These are phyloP conservation scores for Holacanthus passer DNA, from an alignment of 2,113 vertebrate species.

Conservation along the genomic window DNA sequence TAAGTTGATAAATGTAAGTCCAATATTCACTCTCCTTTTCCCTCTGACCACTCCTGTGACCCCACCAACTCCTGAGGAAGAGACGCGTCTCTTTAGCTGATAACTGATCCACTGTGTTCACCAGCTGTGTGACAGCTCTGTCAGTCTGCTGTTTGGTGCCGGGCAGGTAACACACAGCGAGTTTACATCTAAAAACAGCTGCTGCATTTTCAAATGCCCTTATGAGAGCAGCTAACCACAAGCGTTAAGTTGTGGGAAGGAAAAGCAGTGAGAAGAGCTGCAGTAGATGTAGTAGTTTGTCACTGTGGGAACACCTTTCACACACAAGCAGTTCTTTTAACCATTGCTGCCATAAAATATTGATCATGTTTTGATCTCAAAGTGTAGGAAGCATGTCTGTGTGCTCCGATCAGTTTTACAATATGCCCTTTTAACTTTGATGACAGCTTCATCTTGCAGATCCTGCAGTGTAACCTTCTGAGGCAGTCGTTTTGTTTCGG, in stretches of 20 bases:
- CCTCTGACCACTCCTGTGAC: neutral
- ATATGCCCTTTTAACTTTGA: slow-evolving; percentile 19
- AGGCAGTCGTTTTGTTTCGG: neutral
- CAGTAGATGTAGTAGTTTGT: no score
- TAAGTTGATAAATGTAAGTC: no score
- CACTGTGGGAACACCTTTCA: neutral
- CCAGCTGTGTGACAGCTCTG: neutral
- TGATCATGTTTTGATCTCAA: neutral
- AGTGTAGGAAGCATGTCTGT: neutral
- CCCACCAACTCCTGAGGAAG: neutral
- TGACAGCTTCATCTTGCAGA: neutral
- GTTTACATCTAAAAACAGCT: neutral
- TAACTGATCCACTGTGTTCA: neutral
- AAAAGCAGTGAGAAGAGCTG: neutral
- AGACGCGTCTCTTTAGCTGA: neutral
- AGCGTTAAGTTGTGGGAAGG: neutral
- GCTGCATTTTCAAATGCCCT: neutral
- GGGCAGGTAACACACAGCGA: neutral
- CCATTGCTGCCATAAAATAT: neutral
- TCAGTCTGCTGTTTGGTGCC: neutral
- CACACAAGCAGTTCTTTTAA: neutral
- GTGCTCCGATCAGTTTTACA: neutral
- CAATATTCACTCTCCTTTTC: neutral
- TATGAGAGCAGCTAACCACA: neutral
- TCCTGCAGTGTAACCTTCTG: neutral